Percentiles rank a stretch among this genome's conserved stretches.
Conservation (phyloP, 2,113 vertebrate genomes). For the Callospermophilus lateralis region DNA sequence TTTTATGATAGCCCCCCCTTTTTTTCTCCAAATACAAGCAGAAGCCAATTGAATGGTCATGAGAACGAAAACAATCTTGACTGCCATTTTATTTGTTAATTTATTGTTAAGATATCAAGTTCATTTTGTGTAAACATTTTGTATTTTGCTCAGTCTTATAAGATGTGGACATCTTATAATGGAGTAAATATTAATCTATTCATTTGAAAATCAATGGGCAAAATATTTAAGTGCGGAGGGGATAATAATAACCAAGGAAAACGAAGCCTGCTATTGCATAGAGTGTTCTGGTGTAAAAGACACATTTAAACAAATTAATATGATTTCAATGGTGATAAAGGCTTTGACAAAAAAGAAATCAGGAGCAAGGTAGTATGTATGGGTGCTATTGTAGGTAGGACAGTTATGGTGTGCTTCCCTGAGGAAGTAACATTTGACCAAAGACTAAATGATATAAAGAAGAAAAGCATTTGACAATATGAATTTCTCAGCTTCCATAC, state of each 20-base stretch:
- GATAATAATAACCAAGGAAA: neutral
- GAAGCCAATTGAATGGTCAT: neutral
- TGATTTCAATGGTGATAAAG: neutral
- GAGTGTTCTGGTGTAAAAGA: neutral
- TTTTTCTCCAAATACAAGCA: neutral
- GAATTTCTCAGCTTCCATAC: neutral
- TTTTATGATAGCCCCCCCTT: neutral
- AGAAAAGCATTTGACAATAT: neutral
- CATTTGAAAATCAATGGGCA: neutral
- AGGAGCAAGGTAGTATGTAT: neutral
- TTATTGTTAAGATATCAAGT: neutral
- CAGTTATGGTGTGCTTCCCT: neutral
- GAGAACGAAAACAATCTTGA: neutral
- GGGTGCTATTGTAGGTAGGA: neutral
- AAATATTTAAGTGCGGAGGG: neutral
- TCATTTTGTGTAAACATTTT: neutral
- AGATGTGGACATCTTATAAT: neutral
- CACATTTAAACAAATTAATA: neutral
- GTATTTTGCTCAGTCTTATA: neutral
- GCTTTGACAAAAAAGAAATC: neutral
- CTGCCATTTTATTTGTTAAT: neutral
- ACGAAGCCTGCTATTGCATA: neutral
- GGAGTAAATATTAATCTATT: constrained; percentile 5
- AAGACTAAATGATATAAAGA: neutral
- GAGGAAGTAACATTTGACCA: constrained; percentile 10